These are phyloP conservation scores for Atlantisia rogersi DNA, from an alignment of 2,113 vertebrate species.

Conservation along the genomic window DNA sequence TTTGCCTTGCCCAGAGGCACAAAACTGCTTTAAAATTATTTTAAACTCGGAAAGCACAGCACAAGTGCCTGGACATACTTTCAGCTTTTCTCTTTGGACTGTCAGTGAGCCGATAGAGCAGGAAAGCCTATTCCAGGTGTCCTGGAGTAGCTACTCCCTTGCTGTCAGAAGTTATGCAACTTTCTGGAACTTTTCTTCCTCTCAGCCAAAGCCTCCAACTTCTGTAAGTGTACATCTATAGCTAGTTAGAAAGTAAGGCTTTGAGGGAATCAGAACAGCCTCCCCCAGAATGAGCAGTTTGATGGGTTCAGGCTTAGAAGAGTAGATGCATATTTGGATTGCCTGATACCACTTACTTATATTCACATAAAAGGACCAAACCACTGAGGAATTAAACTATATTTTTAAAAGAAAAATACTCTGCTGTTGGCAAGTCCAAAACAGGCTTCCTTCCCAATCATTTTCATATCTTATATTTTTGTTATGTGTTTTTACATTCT, in stretches of 20 bases:
- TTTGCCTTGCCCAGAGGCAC: neutral
- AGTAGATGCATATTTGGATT: neutral
- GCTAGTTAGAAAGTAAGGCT: neutral
- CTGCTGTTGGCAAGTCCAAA: neutral
- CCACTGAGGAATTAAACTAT: neutral
- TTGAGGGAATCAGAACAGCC: neutral
- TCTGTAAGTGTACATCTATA: neutral
- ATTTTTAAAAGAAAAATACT: neutral
- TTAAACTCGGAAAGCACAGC: neutral
- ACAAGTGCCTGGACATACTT: neutral
- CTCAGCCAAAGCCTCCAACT: neutral
- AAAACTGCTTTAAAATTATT: constrained; percentile 10
- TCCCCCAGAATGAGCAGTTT: neutral
- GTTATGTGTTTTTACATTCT: neutral
- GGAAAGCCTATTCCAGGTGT: neutral
- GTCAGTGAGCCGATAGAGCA: neutral
- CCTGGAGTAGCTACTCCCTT: neutral
- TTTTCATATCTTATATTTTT: neutral
- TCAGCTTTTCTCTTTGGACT: neutral
- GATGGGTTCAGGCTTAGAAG: neutral
- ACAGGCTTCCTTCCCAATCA: neutral
- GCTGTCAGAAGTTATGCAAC: neutral
- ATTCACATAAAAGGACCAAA: neutral
- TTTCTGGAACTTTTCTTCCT: neutral
- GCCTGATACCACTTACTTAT: neutral